phyloP scores from a whole-genome alignment of 2,888 invertebrate species.

The Lissocephala sabroskyi region DNA sequence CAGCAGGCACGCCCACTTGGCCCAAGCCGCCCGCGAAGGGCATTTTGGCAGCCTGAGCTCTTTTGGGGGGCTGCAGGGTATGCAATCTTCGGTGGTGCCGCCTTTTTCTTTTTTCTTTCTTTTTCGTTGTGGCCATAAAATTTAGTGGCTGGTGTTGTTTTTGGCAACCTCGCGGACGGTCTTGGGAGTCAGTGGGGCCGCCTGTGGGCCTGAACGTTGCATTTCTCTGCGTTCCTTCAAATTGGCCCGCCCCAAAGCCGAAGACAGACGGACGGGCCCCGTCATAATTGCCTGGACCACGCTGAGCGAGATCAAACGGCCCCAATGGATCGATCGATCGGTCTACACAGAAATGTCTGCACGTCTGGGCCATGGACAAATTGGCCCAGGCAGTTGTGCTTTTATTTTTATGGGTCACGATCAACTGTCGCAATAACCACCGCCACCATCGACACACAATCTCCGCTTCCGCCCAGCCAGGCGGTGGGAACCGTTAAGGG shows the following conservation, averaged over 20 bases:
- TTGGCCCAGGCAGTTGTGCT: background rate
- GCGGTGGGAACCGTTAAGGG: too few relatives aligned
- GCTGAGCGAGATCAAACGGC: conserved; percentile 2
- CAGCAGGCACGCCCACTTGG: too few relatives aligned
- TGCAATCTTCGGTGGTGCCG: conserved; percentile 4
- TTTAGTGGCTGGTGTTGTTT: background rate
- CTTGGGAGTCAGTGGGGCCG: conserved; percentile 2
- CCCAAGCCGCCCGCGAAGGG: too few relatives aligned
- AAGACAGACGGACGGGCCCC: too few relatives aligned
- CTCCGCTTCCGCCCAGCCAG: too few relatives aligned
- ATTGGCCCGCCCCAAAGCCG: too few relatives aligned
- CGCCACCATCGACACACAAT: background rate
- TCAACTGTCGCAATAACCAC: background rate
- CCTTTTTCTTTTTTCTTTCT: background rate
- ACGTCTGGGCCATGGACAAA: conserved; percentile 2
- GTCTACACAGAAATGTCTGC: background rate
- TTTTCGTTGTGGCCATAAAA: background rate
- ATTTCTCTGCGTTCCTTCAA: background rate
- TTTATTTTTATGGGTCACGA: conserved; percentile 6
- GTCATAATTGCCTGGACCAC: conserved; percentile 1
- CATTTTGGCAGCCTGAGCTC: too few relatives aligned
- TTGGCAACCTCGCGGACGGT: too few relatives aligned
- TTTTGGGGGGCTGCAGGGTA: too few relatives aligned
- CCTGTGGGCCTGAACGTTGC: background rate
- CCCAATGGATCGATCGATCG: background rate